Percentiles rank a stretch among this genome's conserved stretches.
Evolutionary conservation across 2,797 vertebrate genomes (phyloP).

Genomic region (Miichthys miiuy): DNA sequence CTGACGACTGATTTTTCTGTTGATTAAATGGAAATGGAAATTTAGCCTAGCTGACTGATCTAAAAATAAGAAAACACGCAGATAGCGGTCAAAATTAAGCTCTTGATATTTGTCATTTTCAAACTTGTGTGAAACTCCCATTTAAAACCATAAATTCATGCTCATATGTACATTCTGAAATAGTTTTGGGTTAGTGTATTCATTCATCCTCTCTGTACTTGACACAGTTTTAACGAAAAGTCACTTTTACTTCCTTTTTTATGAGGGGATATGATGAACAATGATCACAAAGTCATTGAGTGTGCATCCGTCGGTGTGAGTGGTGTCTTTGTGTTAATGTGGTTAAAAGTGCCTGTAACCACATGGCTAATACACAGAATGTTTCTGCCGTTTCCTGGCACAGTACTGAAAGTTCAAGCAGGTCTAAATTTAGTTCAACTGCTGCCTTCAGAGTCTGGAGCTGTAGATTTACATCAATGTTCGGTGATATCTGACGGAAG

Average conservation of each 20-base stretch:
- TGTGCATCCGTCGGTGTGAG: too few relatives aligned
- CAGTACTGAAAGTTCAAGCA: neutral
- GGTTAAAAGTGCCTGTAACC: neutral
- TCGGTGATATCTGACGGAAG: neutral
- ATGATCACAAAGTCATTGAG: neutral
- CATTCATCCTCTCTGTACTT: neutral
- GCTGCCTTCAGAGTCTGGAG: neutral
- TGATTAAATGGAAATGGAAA: too few relatives aligned
- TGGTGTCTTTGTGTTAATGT: neutral
- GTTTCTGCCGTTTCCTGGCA: constrained; percentile 8
- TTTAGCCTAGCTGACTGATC: too few relatives aligned
- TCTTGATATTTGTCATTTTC: too few relatives aligned
- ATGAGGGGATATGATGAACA: neutral
- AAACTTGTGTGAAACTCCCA: neutral
- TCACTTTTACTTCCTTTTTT: neutral
- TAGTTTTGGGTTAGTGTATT: neutral
- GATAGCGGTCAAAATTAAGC: too few relatives aligned
- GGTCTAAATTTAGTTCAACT: constrained; percentile 6
- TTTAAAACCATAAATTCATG: neutral
- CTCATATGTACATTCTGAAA: neutral
- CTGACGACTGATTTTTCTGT: too few relatives aligned
- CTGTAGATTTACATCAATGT: constrained; percentile 8
- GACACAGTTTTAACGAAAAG: neutral
- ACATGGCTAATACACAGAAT: neutral
- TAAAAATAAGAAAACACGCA: too few relatives aligned